phyloP scores from a whole-genome alignment of 2,797 vertebrate species.

The Scyliorhinus canicula region DNA sequence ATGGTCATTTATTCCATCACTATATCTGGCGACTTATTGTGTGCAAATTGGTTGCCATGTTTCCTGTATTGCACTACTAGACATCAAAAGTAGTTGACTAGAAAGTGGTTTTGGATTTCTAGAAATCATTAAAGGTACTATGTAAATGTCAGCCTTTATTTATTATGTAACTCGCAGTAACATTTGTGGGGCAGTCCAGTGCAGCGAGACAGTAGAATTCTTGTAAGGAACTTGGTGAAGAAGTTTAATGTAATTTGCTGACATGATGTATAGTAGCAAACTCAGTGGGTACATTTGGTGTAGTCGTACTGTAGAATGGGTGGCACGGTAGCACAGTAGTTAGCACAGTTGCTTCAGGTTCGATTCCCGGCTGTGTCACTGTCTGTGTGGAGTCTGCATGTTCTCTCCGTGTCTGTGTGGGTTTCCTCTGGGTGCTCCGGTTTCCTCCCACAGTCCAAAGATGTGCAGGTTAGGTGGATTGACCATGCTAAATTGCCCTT shows the following conservation, averaged over 20 bases:
- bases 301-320: no score
- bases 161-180: background rate
- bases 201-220: background rate
- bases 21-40: background rate
- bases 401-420: no score
- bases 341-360: no score
- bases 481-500: no score
- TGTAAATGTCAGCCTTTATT: background rate
- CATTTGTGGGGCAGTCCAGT: background rate
- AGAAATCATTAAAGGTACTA: background rate
- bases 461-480: no score
- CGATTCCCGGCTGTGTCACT: no score
- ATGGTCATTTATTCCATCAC: background rate
- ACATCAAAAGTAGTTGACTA: background rate
- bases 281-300: background rate
- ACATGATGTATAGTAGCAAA: background rate
- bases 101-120: background rate
- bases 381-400: no score
- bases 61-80: background rate
- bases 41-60: background rate
- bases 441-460: no score
- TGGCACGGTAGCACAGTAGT: no score
- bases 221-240: background rate
- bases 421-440: no score
- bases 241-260: background rate